A percentile compares a stretch with the other conserved stretches of the same genome.
Evolutionary conservation across 2,113 vertebrate species (phyloP).

Genomic region (Hippopotamus amphibius): DNA sequence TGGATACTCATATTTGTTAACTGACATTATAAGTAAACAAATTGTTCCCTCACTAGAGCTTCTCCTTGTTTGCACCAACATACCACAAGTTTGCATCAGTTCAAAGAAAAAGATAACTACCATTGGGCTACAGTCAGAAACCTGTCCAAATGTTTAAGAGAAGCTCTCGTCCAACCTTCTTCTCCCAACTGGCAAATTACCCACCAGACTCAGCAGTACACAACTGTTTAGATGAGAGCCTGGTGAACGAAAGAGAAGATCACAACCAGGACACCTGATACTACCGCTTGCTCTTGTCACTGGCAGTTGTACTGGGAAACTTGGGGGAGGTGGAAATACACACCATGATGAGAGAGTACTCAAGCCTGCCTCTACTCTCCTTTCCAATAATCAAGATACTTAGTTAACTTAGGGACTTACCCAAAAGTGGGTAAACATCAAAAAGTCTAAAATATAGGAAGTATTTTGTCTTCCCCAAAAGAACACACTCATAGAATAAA

Average conservation of each 20-base stretch:
- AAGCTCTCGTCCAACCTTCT: background rate
- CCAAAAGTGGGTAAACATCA: background rate
- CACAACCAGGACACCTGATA: background rate
- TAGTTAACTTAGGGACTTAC: background rate
- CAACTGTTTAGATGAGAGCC: background rate
- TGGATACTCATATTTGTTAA: background rate
- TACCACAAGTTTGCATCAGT: background rate
- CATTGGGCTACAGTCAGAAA: background rate
- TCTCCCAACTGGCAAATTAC: background rate
- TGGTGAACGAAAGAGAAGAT: background rate
- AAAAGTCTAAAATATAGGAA: constrained; percentile 13
- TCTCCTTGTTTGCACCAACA: background rate
- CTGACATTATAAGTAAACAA: background rate
- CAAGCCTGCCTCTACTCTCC: background rate
- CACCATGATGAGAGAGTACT: background rate
- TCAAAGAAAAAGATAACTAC: background rate
- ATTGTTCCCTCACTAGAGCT: background rate
- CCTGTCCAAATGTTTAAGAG: background rate
- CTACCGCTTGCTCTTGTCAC: background rate
- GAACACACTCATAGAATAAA: background rate
- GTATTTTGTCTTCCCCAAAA: background rate
- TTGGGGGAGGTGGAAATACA: background rate
- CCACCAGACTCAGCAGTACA: background rate
- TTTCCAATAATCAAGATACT: background rate
- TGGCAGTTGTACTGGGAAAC: background rate